These are phyloP conservation scores for Mico argentatus DNA, from an alignment of 2,797 vertebrate genomes.

Conservation along the genomic window DNA sequence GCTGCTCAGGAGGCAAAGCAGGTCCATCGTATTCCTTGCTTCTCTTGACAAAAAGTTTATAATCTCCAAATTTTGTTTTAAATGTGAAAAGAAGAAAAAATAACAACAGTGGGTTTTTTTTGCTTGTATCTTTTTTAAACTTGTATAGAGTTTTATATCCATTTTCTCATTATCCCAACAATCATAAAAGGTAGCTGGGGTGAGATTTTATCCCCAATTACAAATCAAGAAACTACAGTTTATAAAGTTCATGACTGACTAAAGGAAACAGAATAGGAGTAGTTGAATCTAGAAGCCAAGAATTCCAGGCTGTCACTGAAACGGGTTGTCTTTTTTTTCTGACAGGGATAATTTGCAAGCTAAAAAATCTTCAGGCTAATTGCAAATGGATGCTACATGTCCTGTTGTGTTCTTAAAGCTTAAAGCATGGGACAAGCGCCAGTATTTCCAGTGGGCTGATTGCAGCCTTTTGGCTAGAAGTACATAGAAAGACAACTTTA, in stretches of 20 bases:
- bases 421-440: not conserved
- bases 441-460: not conserved
- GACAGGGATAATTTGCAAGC: not conserved
- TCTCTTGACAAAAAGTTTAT: not conserved
- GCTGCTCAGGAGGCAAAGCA: not conserved
- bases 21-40: not conserved
- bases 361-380: not conserved
- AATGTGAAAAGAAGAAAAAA: not conserved
- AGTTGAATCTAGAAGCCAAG: not conserved
- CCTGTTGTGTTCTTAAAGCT: not conserved
- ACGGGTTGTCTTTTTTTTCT: not conserved
- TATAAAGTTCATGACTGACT: not conserved
- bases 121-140: not conserved
- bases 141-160: not conserved
- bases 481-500: not conserved
- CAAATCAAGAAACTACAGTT: not conserved
- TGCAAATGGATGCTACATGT: not conserved
- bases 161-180: not conserved
- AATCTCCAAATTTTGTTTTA: not conserved
- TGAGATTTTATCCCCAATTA: not conserved
- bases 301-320: not conserved
- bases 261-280: not conserved
- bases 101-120: not conserved
- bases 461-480: not conserved
- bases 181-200: not conserved